A percentile compares a stretch with the other conserved stretches of the same genome.
Evolutionary conservation across 2,888 invertebrate species (phyloP).

Genomic region (Lasioglossum zephyrum): DNA sequence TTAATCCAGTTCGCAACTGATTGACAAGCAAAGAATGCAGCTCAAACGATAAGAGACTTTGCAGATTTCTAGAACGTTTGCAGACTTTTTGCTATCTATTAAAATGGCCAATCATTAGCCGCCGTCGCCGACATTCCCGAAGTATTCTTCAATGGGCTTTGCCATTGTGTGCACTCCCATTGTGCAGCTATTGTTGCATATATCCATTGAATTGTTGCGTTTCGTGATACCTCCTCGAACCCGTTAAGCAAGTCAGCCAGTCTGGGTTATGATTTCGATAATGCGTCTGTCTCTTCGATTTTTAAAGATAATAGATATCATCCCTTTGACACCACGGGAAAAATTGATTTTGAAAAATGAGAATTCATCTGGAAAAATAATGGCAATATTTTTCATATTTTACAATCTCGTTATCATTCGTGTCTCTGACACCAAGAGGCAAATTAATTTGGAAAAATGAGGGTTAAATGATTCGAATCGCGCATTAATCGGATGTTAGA

Average conservation of each 20-base stretch:
- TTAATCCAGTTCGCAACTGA: not conserved
- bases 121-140: not conserved
- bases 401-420: not conserved
- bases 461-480: not conserved
- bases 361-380: not conserved
- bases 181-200: not conserved
- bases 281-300: not conserved
- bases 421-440: not conserved
- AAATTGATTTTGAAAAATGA: not conserved
- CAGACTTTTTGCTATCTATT: not conserved
- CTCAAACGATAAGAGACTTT: not conserved
- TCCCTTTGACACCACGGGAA: not conserved
- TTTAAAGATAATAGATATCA: not conserved
- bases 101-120: not conserved
- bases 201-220: not conserved
- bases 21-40: not conserved
- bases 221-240: not conserved
- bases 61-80: not conserved
- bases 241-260: not conserved
- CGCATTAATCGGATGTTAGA: not conserved
- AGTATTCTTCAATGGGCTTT: constrained; percentile 6
- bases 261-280: not conserved
- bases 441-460: not conserved
- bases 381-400: not conserved
- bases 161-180: not conserved